Base-by-base conservation (phyloP, 2,888 invertebrate species). In the Eudemis profundana region DNA sequence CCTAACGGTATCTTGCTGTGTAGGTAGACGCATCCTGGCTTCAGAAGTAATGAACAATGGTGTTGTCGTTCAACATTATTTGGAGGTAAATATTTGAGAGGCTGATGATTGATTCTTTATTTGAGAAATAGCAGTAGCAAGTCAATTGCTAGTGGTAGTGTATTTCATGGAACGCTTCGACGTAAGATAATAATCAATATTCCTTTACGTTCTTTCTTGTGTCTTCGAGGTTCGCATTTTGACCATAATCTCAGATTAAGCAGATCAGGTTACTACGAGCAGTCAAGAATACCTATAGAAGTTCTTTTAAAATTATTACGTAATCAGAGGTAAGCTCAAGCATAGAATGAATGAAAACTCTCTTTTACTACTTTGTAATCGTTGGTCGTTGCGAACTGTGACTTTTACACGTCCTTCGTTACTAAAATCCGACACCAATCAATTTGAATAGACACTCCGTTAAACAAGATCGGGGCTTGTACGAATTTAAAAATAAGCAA, bases 1-100 rank as follows among this genome's bases (percentile, higher is more conserved):
- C 88, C 86, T 91, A 92, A 90, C 91, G 91, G 91, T 81, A 89
- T 73, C 70, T 69, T 67, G 70, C 74, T 76, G 76, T 70, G 76
- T 66, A 77, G 72, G 77, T 65, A 56, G 79, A 71, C 74, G 72
- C 73, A 74, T 71, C 67, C 66, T 61, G 62, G 71, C 69, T 70
- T 71, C 71, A 72, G 69, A 63, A 65, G 70, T 70, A 74, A 72
- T 73, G 73, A 68, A 63, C 67, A 68, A 66, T 50, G 27, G 61
- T 69, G 62, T 44, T 53, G 61, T 51, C 53, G 65, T 65, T 53
- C 19, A 53, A 60, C 38, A 65, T 23, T 40, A 57, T 65, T 46
- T 64, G 27, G 53, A 33, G 19, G 56, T 42, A 57, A 36, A 57
- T 57, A 50, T 61, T 61, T 33, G 21, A 49, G 42, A 17, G 36